Conservation (phyloP, 2,797 vertebrate genomes). For the Myiotriccus ornatus region DNA sequence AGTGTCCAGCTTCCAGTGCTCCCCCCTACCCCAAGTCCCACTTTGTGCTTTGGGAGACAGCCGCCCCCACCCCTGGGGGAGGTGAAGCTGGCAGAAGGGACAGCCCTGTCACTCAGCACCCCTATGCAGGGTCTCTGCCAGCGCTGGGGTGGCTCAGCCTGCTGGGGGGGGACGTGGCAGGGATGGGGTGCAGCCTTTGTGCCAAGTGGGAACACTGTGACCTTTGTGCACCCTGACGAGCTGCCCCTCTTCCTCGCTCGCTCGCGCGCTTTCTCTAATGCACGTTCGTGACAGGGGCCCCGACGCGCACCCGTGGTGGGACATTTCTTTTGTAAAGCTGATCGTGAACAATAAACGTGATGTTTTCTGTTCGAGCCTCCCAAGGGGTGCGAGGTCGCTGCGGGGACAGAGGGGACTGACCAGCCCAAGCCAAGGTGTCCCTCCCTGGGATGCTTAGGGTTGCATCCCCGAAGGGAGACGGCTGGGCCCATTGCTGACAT, state of each 20-base stretch:
- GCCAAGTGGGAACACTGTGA: conserved; percentile 56
- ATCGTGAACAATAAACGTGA: conserved; percentile 78
- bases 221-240: background rate
- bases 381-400: fast-evolving
- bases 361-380: conserved; percentile 68
- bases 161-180: fast-evolving
- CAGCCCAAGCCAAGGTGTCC: background rate
- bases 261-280: conserved; percentile 49
- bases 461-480: background rate
- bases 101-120: background rate
- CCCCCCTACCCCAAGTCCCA: background rate
- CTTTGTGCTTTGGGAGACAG: background rate
- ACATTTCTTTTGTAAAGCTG: conserved; percentile 78
- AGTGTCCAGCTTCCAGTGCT: conserved; percentile 54
- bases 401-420: fast-evolving
- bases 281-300: conserved; percentile 56
- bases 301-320: background rate
- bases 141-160: background rate
- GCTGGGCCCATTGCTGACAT: fast-evolving
- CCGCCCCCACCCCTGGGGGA: background rate
- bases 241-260: background rate
- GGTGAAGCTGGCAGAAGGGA: background rate
- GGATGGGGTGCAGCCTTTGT: background rate
- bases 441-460: background rate
- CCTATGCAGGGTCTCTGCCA: fast-evolving